Evolutionary conservation across 2,888 invertebrate genomes (phyloP), one percentile per base, ranked within the genome.

Genomic region (Boloria euphrosyne): DNA sequence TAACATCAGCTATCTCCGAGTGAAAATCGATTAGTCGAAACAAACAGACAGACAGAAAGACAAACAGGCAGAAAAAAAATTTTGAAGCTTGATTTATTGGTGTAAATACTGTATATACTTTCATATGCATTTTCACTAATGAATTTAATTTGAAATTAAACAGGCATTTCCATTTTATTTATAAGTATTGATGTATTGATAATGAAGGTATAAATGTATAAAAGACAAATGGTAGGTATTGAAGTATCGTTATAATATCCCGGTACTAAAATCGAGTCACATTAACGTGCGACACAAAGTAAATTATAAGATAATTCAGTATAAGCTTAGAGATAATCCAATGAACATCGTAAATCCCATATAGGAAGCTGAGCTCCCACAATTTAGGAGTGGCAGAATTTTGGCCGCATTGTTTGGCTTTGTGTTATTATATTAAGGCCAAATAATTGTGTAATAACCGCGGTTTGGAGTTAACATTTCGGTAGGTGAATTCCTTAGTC

Each of bases 401-500:
- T 81, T 78, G 82, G 78, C 74, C 74, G 78, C 79, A 80, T 80
- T 78, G 80, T 82, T 78, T 66, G 75, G 80, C 81, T 85, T 84
- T 82, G 79, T 82, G 80, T 83, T 83, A 83, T 81, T 81, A 80
- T 80, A 78, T 79, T 77, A 79, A 83, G 80, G 81, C 80, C 76
- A 81, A 59, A 49, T 59, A 49, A 59, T 49, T 59, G 31, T 84
- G 77, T 84, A 78, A 80, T 75, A 79, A 76, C 73, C 75, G 76
- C 73, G 78, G 78, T 77, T 78, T 71, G 76, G 76, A 58, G 68
- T 75, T 78, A 73, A 74, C 76, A 76, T 85, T 84, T 84, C 81
- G 80, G 79, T 79, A 81, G 81, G 79, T 78, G 78, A 80, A 89
- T 89, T 85, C 87, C 87, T 82, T 79, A 79, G 80, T 80, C 80